Percentiles rank a stretch among this genome's conserved stretches.
These are phyloP conservation scores for Babylonia areolata DNA, from an alignment of 1,140 invertebrate genomes.

Conservation along the genomic window DNA sequence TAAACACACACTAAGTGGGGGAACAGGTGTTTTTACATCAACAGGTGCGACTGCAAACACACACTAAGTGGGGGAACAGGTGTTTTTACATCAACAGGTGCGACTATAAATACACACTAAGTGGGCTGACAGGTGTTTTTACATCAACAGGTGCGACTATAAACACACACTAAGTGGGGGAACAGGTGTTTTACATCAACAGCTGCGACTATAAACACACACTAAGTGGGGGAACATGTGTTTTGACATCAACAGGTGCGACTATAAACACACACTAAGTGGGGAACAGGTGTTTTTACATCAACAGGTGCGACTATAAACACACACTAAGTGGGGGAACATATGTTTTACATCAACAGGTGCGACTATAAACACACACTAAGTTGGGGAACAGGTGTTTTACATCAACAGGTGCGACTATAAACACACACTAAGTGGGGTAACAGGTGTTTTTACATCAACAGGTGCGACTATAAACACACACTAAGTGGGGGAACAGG, in stretches of 20 bases:
- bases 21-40: too few relatives aligned
- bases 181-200: too few relatives aligned
- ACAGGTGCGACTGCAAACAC: neutral
- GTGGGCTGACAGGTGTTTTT: constrained; percentile 63
- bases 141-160: too few relatives aligned
- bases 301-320: too few relatives aligned
- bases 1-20: too few relatives aligned
- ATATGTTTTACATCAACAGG: too few relatives aligned
- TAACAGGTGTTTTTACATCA: constrained; percentile 76
- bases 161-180: too few relatives aligned
- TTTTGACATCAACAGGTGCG: neutral
- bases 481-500: too few relatives aligned
- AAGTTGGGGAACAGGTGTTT: too few relatives aligned
- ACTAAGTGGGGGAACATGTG: too few relatives aligned
- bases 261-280: constrained; percentile 83
- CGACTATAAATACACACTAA: constrained; percentile 82
- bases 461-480: constrained; percentile 87
- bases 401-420: neutral
- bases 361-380: neutral
- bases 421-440: neutral
- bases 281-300: constrained; percentile 55
- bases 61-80: too few relatives aligned
- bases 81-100: neutral
- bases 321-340: too few relatives aligned
- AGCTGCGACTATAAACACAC: neutral